Base-by-base conservation (phyloP, 2,888 invertebrate species). In the Metalampra italica region DNA sequence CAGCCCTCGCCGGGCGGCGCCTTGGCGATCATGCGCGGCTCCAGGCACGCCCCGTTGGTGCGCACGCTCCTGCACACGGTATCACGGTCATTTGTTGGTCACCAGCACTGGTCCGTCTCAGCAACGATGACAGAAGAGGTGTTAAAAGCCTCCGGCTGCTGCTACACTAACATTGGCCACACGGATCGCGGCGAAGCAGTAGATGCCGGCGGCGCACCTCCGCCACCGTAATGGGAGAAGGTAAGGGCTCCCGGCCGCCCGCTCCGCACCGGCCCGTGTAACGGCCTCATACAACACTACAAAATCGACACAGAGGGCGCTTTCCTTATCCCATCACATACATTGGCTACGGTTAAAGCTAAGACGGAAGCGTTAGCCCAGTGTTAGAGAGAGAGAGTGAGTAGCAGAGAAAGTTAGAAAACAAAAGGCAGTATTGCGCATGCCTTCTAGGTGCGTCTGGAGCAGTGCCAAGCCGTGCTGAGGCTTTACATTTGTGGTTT, bases 1-100 rank as follows among this genome's bases (percentile, higher is more conserved):
- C 97, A 97, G 54, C 96, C 96, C 82, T 95, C 92, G 46, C 96
- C 96, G 64, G 94, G 94, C 38, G 95, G 95, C 45, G 96, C 96
- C 84, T 93, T 94, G 30, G 95, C 94, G 75, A 95, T 94, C 54
- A 91, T 90, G 64, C 93, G 92, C 36, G 95, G 85, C 78, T 94
- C 94, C 82, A 93, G 64, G 68, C 93, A 91, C 42, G 93, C 94
- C 60, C 92, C 92, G 64, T 92, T 92, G 57, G 85, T 90, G 64
- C 90, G 85, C 56, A 88, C 80, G 45, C 77, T 75, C 78, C 90
- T 90, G 83, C 59, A 78, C 66, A 78, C 50, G 79, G 57, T 62
- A 52, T 50, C 55, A 30, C 54, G 45, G 57, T 84, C 55, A 84
- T 62, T 62, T 44, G 54, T 57, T 53, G 68, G 55, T 48, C 57